phyloP scores from a whole-genome alignment of 2,113 vertebrate genomes.

The Holacanthus passer region DNA sequence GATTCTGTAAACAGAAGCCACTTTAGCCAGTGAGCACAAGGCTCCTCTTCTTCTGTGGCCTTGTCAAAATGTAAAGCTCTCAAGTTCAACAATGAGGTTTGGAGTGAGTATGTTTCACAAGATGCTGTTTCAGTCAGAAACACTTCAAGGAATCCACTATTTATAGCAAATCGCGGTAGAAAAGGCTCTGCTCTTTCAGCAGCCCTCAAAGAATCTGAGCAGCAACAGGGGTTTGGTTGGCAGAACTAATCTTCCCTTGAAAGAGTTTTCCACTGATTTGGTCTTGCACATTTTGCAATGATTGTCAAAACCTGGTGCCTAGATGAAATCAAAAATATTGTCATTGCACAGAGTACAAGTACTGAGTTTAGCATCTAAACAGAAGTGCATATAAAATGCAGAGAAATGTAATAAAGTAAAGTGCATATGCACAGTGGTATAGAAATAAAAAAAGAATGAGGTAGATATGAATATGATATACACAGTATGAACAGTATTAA shows the following conservation, averaged over 20 bases:
- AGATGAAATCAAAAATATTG: not conserved
- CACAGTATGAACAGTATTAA: no score
- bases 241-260: not conserved
- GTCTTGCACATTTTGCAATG: not conserved
- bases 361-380: no score
- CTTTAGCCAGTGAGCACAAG: not conserved
- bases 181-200: not conserved
- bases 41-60: not conserved
- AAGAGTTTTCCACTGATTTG: not conserved
- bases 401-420: no score
- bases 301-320: not conserved
- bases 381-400: no score
- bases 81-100: not conserved
- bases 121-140: not conserved
- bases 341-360: not conserved
- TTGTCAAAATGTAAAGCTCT: constrained; percentile 7
- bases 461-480: no score
- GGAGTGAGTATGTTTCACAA: not conserved
- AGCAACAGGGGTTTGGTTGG: not conserved
- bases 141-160: not conserved
- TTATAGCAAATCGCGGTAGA: constrained; percentile 9
- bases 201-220: not conserved
- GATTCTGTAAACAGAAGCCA: not conserved
- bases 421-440: no score
- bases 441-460: no score